These are phyloP conservation scores for Crypturellus tataupa DNA, from an alignment of 2,797 vertebrate genomes.

Conservation along the genomic window DNA sequence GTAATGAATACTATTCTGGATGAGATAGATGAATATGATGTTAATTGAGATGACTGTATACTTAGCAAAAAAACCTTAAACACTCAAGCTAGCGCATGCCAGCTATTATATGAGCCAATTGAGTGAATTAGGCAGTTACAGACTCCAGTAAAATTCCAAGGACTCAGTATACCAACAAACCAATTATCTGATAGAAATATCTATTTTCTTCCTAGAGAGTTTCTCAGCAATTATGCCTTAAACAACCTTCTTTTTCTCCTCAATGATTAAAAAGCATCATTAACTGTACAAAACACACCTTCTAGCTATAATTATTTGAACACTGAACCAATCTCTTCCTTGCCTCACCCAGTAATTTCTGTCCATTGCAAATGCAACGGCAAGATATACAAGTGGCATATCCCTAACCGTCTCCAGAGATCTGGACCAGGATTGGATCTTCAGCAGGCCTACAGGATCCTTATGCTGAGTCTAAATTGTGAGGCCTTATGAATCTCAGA, in stretches of 20 bases:
- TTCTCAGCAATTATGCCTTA: not conserved
- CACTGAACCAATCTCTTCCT: not conserved
- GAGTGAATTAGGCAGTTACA: not conserved
- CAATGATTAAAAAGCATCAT: not conserved
- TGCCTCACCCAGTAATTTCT: not conserved
- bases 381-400: not conserved
- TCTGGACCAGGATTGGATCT: not conserved
- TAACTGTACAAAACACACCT: not conserved
- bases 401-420: not conserved
- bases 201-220: not conserved
- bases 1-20: not conserved
- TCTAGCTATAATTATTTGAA: not conserved
- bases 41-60: not conserved
- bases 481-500: not conserved
- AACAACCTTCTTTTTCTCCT: not conserved
- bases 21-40: not conserved
- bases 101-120: not conserved
- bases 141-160: not conserved
- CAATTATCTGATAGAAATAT: not conserved
- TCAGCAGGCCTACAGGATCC: not conserved
- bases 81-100: not conserved
- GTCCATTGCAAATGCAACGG: not conserved
- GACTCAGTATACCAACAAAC: not conserved
- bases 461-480: not conserved
- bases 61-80: not conserved